Percentiles rank a stretch among this genome's conserved stretches.
These are phyloP conservation scores for Zelostemma sp. DNA, from an alignment of 1,140 invertebrate genomes.

Conservation along the genomic window DNA sequence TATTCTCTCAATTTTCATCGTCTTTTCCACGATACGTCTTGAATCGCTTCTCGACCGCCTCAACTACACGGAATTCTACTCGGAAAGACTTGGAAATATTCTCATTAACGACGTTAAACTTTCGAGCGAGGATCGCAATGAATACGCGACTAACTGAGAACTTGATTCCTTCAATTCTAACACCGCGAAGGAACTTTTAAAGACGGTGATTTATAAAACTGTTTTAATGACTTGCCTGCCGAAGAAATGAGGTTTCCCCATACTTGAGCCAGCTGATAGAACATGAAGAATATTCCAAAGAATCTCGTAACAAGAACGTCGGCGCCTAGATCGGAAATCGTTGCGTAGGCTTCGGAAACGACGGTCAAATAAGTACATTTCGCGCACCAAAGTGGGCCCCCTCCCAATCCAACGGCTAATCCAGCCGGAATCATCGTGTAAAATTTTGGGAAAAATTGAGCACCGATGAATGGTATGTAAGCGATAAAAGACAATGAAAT, in stretches of 20 bases:
- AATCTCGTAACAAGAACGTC: constrained; percentile 85
- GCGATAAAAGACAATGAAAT: constrained; percentile 85
- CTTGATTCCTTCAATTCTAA: too few species aligned
- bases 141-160: too few species aligned
- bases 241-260: constrained; percentile 95
- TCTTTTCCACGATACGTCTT: too few species aligned
- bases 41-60: too few species aligned
- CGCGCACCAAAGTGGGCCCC: constrained; percentile 90
- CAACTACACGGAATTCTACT: too few species aligned
- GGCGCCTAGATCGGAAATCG: constrained; percentile 75
- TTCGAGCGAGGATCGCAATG: too few species aligned
- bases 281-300: constrained; percentile 93
- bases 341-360: constrained; percentile 78
- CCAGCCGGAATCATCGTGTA: constrained; percentile 90
- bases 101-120: too few species aligned
- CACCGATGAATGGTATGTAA: constrained; percentile 89
- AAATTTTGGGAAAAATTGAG: constrained; percentile 87
- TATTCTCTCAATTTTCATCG: constrained; percentile 3
- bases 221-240: constrained; percentile 75
- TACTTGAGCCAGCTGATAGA: constrained; percentile 93
- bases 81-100: too few species aligned
- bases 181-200: too few species aligned
- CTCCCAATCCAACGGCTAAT: constrained; percentile 86
- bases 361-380: constrained; percentile 91
- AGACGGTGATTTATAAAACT: too few species aligned